A percentile compares a stretch with the other conserved stretches of the same genome.
These are phyloP conservation scores for Xanthorhoe spadicearia DNA, from an alignment of 2,888 invertebrate species.

Conservation along the genomic window DNA sequence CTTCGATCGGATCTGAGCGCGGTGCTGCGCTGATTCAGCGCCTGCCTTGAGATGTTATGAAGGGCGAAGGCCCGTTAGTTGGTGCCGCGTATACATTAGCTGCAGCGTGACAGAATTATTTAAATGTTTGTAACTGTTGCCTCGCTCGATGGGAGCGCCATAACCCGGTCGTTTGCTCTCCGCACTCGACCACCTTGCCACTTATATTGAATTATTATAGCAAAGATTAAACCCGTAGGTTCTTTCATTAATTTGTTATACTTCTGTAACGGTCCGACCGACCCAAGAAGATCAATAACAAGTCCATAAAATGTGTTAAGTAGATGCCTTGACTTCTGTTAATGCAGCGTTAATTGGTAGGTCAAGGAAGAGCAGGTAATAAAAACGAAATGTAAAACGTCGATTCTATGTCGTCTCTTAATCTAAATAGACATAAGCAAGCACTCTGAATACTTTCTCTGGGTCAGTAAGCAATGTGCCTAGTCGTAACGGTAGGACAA, in stretches of 20 bases:
- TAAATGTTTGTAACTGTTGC: constrained; percentile 75
- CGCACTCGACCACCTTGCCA: constrained; percentile 47
- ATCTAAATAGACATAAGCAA: constrained; percentile 9
- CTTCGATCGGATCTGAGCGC: constrained; percentile 47
- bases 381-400: constrained; percentile 49
- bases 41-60: constrained; percentile 60
- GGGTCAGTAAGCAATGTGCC: constrained; percentile 50
- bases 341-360: constrained; percentile 48
- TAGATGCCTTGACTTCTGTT: constrained; percentile 47
- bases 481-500: constrained; percentile 60
- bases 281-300: constrained; percentile 38
- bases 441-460: constrained; percentile 51
- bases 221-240: constrained; percentile 37
- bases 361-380: constrained; percentile 56
- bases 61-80: constrained; percentile 75
- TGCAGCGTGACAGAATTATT: constrained; percentile 74
- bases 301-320: constrained; percentile 49
- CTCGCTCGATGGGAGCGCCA: constrained; percentile 59
- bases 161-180: constrained; percentile 66
- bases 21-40: constrained; percentile 46
- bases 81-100: constrained; percentile 65
- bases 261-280: constrained; percentile 38
- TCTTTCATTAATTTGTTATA: constrained; percentile 42
- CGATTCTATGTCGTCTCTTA: constrained; percentile 28
- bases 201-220: constrained; percentile 42